Evolutionary conservation across 1,140 invertebrate genomes (phyloP), one percentile per base, ranked within the genome.

Genomic region (Vanessa tameamea): DNA sequence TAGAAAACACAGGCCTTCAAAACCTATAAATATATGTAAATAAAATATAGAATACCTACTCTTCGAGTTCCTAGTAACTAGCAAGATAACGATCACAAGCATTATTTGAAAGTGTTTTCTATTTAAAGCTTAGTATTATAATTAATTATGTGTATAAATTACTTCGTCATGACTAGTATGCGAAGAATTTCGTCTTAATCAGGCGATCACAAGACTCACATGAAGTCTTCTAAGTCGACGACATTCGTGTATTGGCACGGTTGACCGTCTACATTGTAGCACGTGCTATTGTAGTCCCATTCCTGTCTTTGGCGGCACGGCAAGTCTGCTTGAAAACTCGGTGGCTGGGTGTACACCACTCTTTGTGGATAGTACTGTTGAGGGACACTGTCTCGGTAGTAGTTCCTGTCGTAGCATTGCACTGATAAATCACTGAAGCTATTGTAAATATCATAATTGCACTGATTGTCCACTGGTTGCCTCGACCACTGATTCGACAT

Each of bases 181-280:
- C 26, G 20, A 59, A 15, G 11, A 61, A 61, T 61, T 61, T 31
- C 31, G 43, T n/a, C 12, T 37, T 37, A 61, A 61, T 61, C 57
- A 61, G 26, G 31, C 57, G 57, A 61, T 61, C 57, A 61, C 14
- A 23, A 43, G n/a, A 90, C 95, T 95, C 92, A 95, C 95, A 95
- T 95, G 84, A 95, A 95, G 88, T 95, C 95, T 83, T 95, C 95
- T 66, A 95, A 93, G 84, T 95, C 95, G 55, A 95, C 93, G 63
- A 95, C 92, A 76, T 94, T 91, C 3, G 94, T 93, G 76, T 94
- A 95, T 72, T 95, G 95, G 76, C 95, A 95, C 1, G 94, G 89
- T 69, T 94, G 93, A 50, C 95, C 95, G 71, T 94, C 91, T 6
- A 94, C 89, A 76, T 94, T 93, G 76, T 94, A 95, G 77, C 95